A percentile compares a stretch with the other conserved stretches of the same genome.
These are phyloP conservation scores for Lagopus muta DNA, from an alignment of 2,113 vertebrate genomes.

Conservation along the genomic window DNA sequence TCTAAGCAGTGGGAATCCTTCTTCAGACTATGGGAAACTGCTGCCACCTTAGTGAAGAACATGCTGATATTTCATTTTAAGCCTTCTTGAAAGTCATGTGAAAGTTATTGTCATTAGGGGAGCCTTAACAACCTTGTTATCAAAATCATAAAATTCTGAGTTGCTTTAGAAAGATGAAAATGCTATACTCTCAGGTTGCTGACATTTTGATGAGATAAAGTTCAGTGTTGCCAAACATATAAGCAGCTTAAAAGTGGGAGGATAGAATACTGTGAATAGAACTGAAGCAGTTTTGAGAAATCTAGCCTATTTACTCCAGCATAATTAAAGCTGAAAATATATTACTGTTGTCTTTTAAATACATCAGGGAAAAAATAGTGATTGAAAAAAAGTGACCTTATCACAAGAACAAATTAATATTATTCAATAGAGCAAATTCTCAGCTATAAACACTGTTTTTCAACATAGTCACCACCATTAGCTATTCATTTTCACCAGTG, in stretches of 20 bases:
- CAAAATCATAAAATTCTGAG: neutral
- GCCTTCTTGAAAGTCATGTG: neutral
- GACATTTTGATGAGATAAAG: neutral
- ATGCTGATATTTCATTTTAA: neutral
- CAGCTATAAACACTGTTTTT: neutral
- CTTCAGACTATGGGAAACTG: neutral
- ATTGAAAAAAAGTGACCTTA: neutral
- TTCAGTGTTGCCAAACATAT: neutral
- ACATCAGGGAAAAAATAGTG: neutral
- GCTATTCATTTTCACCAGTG: neutral
- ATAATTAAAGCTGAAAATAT: neutral
- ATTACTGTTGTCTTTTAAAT: neutral
- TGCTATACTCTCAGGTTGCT: neutral
- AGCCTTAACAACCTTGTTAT: neutral
- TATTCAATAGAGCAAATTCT: neutral
- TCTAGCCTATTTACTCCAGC: neutral
- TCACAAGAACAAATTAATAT: neutral
- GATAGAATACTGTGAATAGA: neutral
- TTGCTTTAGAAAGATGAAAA: neutral
- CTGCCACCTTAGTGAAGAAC: neutral
- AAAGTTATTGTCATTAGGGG: neutral
- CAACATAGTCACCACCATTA: neutral
- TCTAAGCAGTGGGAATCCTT: neutral
- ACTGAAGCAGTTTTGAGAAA: neutral
- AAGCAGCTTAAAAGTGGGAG: neutral